These are phyloP conservation scores for Aphelinus certus DNA, from an alignment of 1,140 invertebrate genomes.

Conservation along the genomic window DNA sequence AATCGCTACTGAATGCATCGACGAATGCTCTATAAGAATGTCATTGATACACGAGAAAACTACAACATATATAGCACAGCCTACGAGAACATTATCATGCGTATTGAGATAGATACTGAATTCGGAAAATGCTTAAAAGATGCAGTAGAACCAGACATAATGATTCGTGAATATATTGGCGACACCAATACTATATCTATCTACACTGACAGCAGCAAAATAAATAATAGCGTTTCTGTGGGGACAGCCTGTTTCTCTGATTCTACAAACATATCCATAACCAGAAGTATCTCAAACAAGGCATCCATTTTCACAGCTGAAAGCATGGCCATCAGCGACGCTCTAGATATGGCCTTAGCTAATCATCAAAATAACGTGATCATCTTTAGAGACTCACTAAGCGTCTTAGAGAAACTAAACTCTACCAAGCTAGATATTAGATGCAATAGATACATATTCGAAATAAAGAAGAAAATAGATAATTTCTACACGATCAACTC, in stretches of 20 bases:
- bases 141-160: neutral
- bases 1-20: no score
- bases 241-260: neutral
- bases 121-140: neutral
- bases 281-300: neutral
- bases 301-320: constrained; percentile 1
- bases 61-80: no score
- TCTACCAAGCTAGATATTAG: neutral
- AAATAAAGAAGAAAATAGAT: no score
- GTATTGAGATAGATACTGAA: neutral
- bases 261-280: neutral
- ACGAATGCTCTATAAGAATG: no score
- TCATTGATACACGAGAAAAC: no score
- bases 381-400: neutral
- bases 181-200: neutral
- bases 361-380: neutral
- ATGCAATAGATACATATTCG: no score
- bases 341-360: neutral
- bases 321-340: neutral
- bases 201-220: neutral
- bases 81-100: neutral
- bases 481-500: no score
- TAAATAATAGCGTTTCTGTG: neutral
- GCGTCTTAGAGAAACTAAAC: neutral
- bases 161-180: no score